Conservation (phyloP, 64 coral and sea anemone species). For the Montipora sp. region DNA sequence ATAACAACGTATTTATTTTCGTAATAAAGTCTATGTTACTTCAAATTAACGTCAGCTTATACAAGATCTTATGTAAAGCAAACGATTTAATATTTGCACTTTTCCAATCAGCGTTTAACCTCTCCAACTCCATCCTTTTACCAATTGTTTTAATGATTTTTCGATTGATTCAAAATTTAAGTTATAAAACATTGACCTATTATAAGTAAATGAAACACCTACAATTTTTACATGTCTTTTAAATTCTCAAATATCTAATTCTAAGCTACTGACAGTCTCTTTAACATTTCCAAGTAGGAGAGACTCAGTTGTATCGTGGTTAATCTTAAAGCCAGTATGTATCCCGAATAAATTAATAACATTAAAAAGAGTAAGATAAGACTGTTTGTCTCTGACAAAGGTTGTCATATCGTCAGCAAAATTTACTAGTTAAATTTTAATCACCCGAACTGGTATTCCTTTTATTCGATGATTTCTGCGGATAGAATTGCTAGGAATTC, state of each 20-base stretch:
- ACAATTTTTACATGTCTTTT: background rate
- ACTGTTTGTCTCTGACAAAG: background rate
- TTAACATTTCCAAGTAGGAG: background rate
- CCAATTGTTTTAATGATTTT: background rate
- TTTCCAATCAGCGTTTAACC: background rate
- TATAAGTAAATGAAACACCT: constrained; percentile 6
- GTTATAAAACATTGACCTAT: background rate
- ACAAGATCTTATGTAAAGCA: constrained; percentile 46
- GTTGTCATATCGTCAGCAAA: constrained; percentile 7
- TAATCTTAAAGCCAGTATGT: background rate
- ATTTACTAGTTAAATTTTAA: background rate
- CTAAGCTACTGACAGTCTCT: background rate
- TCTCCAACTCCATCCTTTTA: background rate
- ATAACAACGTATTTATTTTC: constrained; percentile 36
- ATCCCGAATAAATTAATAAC: background rate
- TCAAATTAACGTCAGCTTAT: background rate
- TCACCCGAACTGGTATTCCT: background rate
- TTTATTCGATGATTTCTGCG: background rate
- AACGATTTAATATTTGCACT: constrained; percentile 22
- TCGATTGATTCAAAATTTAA: background rate
- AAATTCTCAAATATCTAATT: background rate
- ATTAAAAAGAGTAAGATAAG: background rate
- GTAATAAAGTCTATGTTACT: constrained; percentile 28
- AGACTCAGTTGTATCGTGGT: background rate
- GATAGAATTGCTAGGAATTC: background rate